Conservation (phyloP, 2,888 invertebrate genomes). For the Lasioglossum lativentre region DNA sequence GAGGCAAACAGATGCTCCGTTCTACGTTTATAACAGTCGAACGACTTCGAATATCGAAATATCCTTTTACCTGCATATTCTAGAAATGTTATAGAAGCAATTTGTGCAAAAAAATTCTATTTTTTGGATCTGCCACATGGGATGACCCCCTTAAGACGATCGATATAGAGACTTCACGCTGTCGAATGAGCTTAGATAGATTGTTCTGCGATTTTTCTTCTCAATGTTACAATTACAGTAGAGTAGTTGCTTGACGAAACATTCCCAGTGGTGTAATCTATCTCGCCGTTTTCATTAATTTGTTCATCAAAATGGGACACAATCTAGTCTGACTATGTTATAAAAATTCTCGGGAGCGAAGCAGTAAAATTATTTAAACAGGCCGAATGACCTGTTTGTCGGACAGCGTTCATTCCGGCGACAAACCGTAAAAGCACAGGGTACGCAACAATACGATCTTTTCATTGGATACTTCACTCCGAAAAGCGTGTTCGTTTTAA, state of each 20-base stretch:
- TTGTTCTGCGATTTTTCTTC: neutral
- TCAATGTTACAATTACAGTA: too few species aligned
- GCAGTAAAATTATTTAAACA: neutral
- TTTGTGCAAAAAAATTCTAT: too few species aligned
- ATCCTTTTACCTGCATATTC: too few species aligned
- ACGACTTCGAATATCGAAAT: too few species aligned
- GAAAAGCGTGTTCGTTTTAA: slow-evolving; percentile 6
- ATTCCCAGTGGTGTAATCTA: too few species aligned
- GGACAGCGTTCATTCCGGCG: neutral
- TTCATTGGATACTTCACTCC: neutral
- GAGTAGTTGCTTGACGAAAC: too few species aligned
- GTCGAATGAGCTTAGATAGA: neutral
- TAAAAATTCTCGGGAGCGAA: neutral
- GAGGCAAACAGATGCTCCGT: too few species aligned
- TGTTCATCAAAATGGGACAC: neutral
- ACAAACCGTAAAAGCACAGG: neutral
- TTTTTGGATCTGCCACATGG: too few species aligned
- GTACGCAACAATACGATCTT: neutral
- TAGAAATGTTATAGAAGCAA: too few species aligned
- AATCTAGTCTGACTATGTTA: neutral
- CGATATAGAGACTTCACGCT: neutral
- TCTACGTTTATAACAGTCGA: too few species aligned
- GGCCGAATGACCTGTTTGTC: neutral
- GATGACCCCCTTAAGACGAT: too few species aligned
- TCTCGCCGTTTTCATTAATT: neutral